phyloP scores from a whole-genome alignment of 2,113 vertebrate genomes.

The Apteryx mantelli region DNA sequence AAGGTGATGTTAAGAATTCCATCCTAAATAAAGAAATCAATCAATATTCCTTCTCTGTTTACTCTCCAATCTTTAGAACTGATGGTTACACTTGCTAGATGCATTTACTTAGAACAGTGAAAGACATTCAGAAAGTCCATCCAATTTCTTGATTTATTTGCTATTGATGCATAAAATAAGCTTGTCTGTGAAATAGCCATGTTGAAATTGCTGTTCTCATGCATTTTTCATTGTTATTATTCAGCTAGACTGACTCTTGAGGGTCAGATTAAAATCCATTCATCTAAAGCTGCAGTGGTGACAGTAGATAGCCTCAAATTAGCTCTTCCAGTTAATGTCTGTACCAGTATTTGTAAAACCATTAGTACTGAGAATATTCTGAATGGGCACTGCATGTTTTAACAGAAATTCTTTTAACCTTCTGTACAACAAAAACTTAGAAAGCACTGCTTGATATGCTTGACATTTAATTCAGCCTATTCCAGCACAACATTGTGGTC shows the following conservation, averaged over 20 bases:
- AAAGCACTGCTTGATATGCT: conserved; percentile 26
- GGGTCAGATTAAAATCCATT: conserved; percentile 84
- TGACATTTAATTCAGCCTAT: conserved; percentile 45
- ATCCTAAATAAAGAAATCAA: conserved; percentile 78
- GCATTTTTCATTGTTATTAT: conserved; percentile 86
- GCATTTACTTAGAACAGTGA: conserved; percentile 80
- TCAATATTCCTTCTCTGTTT: conserved; percentile 79
- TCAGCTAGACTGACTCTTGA: conserved; percentile 77
- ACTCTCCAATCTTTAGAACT: conserved; percentile 74
- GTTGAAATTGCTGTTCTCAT: conserved; percentile 83
- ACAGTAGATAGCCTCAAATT: conserved; percentile 67
- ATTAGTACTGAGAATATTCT: background rate
- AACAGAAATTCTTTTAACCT: conserved; percentile 46
- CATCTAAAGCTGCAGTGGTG: conserved; percentile 71
- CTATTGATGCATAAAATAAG: conserved; percentile 86
- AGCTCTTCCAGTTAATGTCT: conserved; percentile 72
- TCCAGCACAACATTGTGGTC: conserved; percentile 24
- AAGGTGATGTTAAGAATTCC: conserved; percentile 63
- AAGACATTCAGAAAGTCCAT: conserved; percentile 82
- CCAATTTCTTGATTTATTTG: conserved; percentile 85
- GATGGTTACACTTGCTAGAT: conserved; percentile 75
- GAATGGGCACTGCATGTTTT: conserved; percentile 5
- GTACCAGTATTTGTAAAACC: conserved; percentile 50
- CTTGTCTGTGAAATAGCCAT: conserved; percentile 82
- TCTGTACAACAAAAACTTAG: conserved; percentile 34